Base-by-base conservation (phyloP, 2,797 vertebrate species). In the Eutrigla gurnardus region DNA sequence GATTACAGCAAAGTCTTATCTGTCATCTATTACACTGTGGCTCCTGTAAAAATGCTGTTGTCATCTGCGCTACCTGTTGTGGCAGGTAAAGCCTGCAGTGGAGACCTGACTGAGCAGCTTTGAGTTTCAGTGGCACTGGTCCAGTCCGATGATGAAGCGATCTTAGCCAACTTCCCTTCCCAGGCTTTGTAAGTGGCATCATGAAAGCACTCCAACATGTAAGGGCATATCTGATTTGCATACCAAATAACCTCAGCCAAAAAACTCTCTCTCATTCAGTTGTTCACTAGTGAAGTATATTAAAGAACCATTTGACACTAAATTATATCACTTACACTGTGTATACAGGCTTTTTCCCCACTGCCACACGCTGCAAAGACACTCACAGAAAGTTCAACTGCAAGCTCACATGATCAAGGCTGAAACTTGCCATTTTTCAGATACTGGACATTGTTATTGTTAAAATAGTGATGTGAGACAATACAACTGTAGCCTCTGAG, bases 161-260 rank as follows among this genome's bases (percentile, higher is more conserved):
- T 58, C 25, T 60, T 59, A 82, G 70, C 45, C 25, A 33, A 54
- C 72, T 79, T 49, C 68, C 62, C 63, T 75, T 80, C 72, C 73
- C 61, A 18, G 43, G 74, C 72, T 76, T 69, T 69, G 43, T 73
- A 70, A 77, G 77, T 82, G 63, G 33, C 7, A 66, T 83, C 73
- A 77, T 86, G 74, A 88, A 87, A 83, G 74, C 62, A 67, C 73
- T 60, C 49, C 25, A 84, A 88, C 80, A 84, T 84, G 79, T 83
- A 49, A 72, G 74, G 73, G 78, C 81, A 85, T 11, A 85, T 82
- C 76, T 74, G 82, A 81, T 86, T 79, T 85, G 65, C 73, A 85
- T 87, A 82, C 62, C 73, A 86, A 85, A 88, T 77, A 67, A 50
- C 13, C 70, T 76, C 33, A 80, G 64, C 50, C 67, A 78, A 84